A percentile compares a stretch with the other conserved stretches of the same genome.
Conservation (phyloP, 2,113 vertebrate genomes). For the Brachyistius frenatus region DNA sequence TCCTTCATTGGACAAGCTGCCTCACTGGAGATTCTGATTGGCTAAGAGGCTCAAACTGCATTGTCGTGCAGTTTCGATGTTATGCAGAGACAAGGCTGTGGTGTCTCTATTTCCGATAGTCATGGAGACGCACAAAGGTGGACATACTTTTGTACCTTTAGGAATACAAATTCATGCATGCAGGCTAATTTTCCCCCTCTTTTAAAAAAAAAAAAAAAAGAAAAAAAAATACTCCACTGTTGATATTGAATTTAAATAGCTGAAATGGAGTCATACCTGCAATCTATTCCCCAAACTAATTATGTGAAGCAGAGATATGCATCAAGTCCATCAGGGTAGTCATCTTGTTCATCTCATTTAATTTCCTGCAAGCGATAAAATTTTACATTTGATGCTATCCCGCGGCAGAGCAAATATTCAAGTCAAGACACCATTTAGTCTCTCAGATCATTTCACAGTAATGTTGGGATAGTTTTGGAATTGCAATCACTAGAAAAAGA, state of each 20-base stretch:
- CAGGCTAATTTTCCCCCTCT: background rate
- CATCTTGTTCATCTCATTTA: slow-evolving; percentile 49
- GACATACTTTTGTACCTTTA: slow-evolving; percentile 2
- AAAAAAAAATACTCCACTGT: slow-evolving; percentile 9
- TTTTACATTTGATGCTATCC: slow-evolving; percentile 15
- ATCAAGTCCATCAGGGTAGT: slow-evolving; percentile 30
- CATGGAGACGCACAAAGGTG: slow-evolving; percentile 7
- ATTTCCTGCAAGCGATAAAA: slow-evolving; percentile 27
- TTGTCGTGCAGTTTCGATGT: slow-evolving; percentile 51
- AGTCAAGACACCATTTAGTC: slow-evolving; percentile 26
- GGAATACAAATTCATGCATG: slow-evolving; percentile 21
- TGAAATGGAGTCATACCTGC: slow-evolving; percentile 41
- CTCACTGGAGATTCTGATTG: slow-evolving; percentile 55
- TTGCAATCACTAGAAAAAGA: slow-evolving; percentile 7
- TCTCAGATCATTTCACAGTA: slow-evolving; percentile 51
- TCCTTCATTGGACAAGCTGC: slow-evolving; percentile 54
- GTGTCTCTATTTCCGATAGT: slow-evolving; percentile 36
- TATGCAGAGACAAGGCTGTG: slow-evolving; percentile 41
- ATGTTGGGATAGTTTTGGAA: slow-evolving; percentile 22
- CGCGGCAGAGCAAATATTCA: slow-evolving; percentile 19
- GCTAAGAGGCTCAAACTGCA: slow-evolving; percentile 42
- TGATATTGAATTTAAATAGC: slow-evolving; percentile 24
- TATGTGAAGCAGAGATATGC: slow-evolving; percentile 39
- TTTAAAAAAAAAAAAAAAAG: background rate
- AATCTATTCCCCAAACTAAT: slow-evolving; percentile 48